These are phyloP conservation scores for Perdita meconis DNA, from an alignment of 2,888 invertebrate genomes.

Conservation along the genomic window DNA sequence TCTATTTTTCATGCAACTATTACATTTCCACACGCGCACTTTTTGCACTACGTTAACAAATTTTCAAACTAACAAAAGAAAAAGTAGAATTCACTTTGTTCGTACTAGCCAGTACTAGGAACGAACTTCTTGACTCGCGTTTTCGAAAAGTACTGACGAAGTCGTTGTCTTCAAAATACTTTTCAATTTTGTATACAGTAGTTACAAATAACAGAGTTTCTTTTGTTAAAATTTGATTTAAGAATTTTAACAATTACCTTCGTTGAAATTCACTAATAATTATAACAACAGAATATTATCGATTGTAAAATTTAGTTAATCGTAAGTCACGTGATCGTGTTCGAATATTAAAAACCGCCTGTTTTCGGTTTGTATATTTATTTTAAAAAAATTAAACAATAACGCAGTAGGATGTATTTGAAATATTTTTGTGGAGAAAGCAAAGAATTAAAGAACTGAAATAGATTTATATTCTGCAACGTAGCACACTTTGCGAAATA, in stretches of 20 bases:
- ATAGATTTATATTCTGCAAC: conserved; percentile 1
- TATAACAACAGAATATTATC: background rate
- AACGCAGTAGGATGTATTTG: too few species aligned
- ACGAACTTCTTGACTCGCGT: background rate
- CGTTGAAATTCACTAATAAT: background rate
- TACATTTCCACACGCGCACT: background rate
- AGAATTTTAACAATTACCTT: background rate
- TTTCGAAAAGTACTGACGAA: conserved; percentile 21
- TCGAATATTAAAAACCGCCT: background rate
- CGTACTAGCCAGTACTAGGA: too few species aligned
- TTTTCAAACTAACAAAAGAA: background rate
- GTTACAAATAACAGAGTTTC: background rate
- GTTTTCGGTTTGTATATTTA: too few species aligned
- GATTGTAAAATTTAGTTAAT: background rate
- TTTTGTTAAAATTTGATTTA: background rate
- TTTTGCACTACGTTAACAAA: background rate
- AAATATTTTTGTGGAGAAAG: too few species aligned
- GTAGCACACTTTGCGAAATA: conserved; percentile 91
- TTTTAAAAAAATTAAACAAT: too few species aligned
- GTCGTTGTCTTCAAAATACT: conserved; percentile 1
- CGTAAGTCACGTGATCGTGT: background rate
- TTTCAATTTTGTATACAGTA: background rate
- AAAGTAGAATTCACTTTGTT: background rate
- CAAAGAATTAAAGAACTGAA: background rate
- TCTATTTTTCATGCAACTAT: background rate